Percentiles rank a stretch among this genome's conserved stretches.
Evolutionary conservation across 2,113 vertebrate genomes (phyloP).

Genomic region (Cheirogaleus medius): DNA sequence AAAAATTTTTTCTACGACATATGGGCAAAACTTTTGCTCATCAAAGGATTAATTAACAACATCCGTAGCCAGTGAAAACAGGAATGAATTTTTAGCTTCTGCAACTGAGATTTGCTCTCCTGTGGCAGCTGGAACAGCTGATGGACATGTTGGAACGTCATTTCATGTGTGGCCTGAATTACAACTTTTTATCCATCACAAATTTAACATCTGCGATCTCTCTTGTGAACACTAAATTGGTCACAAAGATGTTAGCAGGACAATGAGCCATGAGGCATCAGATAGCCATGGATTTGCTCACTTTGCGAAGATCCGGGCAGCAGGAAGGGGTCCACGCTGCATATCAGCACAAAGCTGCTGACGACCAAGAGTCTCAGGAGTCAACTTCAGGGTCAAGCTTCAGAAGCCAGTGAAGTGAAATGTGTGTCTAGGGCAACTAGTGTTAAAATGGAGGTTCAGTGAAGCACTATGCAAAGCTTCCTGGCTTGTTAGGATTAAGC

Average conservation of each 20-base stretch:
- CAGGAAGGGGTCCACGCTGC: neutral
- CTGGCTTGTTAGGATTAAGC: neutral
- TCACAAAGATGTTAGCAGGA: neutral
- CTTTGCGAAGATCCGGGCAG: neutral
- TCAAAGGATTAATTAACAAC: slow-evolving; percentile 29
- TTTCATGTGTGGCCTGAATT: slow-evolving; percentile 4
- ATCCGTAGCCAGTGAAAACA: neutral
- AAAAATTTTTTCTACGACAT: neutral
- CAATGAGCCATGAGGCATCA: neutral
- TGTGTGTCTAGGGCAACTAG: neutral
- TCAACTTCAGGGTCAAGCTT: neutral
- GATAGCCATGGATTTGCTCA: neutral
- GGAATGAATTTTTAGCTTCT: neutral
- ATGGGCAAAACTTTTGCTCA: slow-evolving; percentile 2
- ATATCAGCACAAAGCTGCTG: neutral
- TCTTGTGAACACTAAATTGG: neutral
- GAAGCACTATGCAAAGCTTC: neutral
- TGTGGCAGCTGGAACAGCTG: neutral
- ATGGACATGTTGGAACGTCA: neutral
- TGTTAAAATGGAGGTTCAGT: neutral
- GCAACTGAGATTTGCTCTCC: neutral
- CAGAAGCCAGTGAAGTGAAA: neutral
- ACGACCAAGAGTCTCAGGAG: neutral
- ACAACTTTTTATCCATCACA: slow-evolving; percentile 24
- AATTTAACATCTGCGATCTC: neutral